phyloP scores from a whole-genome alignment of 1,140 invertebrate species.

The Brachionus paranguensis region DNA sequence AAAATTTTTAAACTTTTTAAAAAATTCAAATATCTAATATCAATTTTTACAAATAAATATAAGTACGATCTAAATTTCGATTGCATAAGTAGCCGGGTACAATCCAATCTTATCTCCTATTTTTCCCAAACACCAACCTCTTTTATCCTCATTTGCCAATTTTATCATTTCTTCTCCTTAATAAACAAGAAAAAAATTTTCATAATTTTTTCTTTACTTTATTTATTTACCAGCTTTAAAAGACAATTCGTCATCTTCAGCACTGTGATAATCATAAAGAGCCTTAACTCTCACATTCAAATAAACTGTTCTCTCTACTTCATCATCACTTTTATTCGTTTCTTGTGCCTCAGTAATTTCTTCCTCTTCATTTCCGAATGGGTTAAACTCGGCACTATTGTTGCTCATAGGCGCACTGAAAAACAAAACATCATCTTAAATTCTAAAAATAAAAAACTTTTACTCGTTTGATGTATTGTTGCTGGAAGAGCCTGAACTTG shows the following conservation, averaged over 20 bases:
- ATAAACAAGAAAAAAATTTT: constrained; percentile 45
- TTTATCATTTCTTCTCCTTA: constrained; percentile 93
- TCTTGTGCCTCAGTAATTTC: background rate
- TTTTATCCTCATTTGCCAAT: constrained; percentile 92
- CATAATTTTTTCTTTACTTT: background rate
- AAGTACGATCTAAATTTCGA: background rate
- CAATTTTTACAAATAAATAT: background rate
- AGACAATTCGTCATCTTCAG: constrained; percentile 89
- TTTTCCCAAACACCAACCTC: constrained; percentile 95
- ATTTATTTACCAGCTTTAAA: constrained; percentile 76
- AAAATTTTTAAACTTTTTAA: too few relatives aligned
- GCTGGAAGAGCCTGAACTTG: background rate
- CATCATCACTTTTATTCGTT: constrained; percentile 15
- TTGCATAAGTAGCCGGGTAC: constrained; percentile 91
- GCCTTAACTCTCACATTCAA: constrained; percentile 65
- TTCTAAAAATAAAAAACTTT: background rate
- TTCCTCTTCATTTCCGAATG: constrained; percentile 25
- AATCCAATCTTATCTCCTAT: constrained; percentile 85
- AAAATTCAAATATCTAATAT: background rate
- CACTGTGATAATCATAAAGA: constrained; percentile 90
- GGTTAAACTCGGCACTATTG: background rate
- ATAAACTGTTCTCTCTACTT: background rate
- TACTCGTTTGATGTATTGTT: background rate
- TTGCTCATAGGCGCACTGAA: background rate
- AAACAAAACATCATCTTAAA: background rate